A percentile compares a stretch with the other conserved stretches of the same genome.
These are phyloP conservation scores for Pseudoips prasinana DNA, from an alignment of 2,888 invertebrate species.

Conservation along the genomic window DNA sequence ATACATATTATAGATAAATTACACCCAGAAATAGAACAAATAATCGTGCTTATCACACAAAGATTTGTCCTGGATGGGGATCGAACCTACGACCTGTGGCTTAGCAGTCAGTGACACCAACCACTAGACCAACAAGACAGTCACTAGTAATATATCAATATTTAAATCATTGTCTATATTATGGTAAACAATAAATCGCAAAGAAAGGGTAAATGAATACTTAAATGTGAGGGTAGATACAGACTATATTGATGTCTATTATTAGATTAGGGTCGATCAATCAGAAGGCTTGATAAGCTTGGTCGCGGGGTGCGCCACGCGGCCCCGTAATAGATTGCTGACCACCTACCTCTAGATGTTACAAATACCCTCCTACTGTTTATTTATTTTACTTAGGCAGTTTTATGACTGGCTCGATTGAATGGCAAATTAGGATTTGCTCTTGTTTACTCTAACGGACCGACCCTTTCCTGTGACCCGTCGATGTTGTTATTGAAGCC, in stretches of 20 bases:
- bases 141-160: too few relatives aligned
- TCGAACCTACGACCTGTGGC: too few relatives aligned
- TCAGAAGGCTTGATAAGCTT: conserved; percentile 53
- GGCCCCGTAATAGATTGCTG: conserved; percentile 47
- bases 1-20: too few relatives aligned
- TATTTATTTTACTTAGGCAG: conserved; percentile 37
- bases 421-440: conserved; percentile 28
- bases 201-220: too few relatives aligned
- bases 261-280: conserved; percentile 66
- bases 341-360: conserved; percentile 41
- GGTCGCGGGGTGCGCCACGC: conserved; percentile 56
- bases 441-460: conserved; percentile 15
- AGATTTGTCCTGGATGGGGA: too few relatives aligned
- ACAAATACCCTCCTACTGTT: conserved; percentile 32
- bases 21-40: too few relatives aligned
- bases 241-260: conserved; percentile 47
- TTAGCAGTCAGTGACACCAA: too few relatives aligned
- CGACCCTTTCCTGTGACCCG: conserved; percentile 10
- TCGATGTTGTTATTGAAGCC: conserved; percentile 17
- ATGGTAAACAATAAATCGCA: too few relatives aligned
- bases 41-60: too few relatives aligned
- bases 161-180: too few relatives aligned
- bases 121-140: too few relatives aligned
- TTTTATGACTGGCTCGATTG: conserved; percentile 28
- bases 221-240: too few relatives aligned